Base-by-base conservation (phyloP, 1,140 invertebrate species). In the Rhagoletis zephyria region DNA sequence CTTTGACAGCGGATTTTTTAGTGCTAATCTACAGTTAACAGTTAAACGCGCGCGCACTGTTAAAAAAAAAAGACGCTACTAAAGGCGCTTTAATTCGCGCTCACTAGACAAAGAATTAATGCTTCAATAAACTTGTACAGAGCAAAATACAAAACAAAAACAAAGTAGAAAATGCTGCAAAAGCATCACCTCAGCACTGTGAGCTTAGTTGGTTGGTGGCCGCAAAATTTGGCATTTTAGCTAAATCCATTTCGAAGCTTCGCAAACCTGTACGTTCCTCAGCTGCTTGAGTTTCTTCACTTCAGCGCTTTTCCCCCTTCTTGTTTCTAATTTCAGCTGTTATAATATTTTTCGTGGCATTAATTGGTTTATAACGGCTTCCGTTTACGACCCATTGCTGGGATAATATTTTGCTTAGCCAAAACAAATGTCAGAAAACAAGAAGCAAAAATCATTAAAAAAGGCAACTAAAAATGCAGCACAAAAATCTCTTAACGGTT, bases 351-450 rank as follows among this genome's bases (percentile, higher is more conserved):
- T 48, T 74, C 42, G 67, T 81, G 48, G 74, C 19, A 19, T 81
- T 81, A 81, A 81, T 56, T 56, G 48, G 74, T 81, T 81, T 56
- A 81, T 81, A 81, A 81, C 74, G 74, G 74, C 74, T 81, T 81
- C 74, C 30, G 51, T 81, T 81, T 81, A 81, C 48, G 45, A 81
- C 48, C 19, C 16, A 56, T 7, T 48, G 74, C 42, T 48, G 45
- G 4, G 16, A 12, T 4, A 6, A 16, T 74, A 42, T 74, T 45
- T 74, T 74, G 70, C 64, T 40, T 10, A 10, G 6, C 42, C 67
- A 48, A 74, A 74, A 74, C 16, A 74, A n/a, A 45, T 74, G 14
- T 74, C 30, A 30, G 1, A 30, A 30, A 67, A 42, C 30, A 67
- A 67, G 14, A 4, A 74, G 40, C 45, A 12, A 48, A 74, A 74